Base-by-base conservation (phyloP, 2,797 vertebrate species). In the Neostethus bicornis region DNA sequence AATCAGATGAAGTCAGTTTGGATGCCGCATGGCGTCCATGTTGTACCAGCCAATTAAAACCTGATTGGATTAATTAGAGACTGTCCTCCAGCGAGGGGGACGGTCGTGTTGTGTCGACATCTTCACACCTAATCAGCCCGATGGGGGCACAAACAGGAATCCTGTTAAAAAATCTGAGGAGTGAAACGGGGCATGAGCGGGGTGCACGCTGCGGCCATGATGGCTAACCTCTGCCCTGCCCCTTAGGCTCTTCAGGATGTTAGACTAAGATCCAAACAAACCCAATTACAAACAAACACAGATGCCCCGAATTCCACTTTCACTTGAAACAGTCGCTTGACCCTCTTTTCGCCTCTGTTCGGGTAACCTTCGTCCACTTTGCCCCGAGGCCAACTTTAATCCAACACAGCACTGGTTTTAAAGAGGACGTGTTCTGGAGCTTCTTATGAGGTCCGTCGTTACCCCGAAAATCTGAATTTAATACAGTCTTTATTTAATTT, bases 211-310 rank as follows among this genome's bases (percentile, higher is more conserved):
- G 25, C 44, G 59, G 51, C 73, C 52, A 59, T 13, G 3, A 59
- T 57, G 57, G 51, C 70, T 87, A 77, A 90, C 86, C 88, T 90
- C 81, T 88, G 75, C 83, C 79, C 79, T 79, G 38, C 34, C 78
- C 87, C 87, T 87, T 34, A 77, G 85, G 87, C 85, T 71, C 68
- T 34, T 70, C 86, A 89, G 89, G 89, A 90, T 89, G 88, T 89
- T 81, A 61, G 77, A 80, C 61, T 80, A 70, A 75, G 71, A 47
- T 78, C 75, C 83, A 82, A 89, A 89, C 83, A 88, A 65, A 75
- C 58, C 49, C 80, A 75, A 82, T 81, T 74, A 87, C 86, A 89
- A 90, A 90, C 89, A 90, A 91, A 89, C 84, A 90, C 85, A 88
- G 74, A 89, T 88, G 81, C 85, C 84, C 74, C 51, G 43, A 84